phyloP scores from a whole-genome alignment of 2,797 vertebrate species.

The Anniella stebbinsi region DNA sequence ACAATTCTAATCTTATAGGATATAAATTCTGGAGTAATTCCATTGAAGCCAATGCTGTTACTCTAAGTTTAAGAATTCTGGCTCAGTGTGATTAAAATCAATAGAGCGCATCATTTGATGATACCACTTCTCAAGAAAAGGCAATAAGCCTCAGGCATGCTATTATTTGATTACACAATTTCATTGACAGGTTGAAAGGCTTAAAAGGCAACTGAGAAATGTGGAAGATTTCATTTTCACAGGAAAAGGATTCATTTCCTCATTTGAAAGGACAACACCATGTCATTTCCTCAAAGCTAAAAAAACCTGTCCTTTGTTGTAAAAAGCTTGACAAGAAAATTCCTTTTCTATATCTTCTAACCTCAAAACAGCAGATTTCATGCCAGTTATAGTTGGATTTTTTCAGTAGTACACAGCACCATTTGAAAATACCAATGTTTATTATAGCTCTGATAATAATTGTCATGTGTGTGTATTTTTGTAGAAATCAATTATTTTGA shows the following conservation, averaged over 20 bases:
- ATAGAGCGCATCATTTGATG: constrained; percentile 72
- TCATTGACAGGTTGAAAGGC: constrained; percentile 69
- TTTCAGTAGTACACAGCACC: constrained; percentile 25
- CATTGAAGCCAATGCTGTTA: constrained; percentile 25
- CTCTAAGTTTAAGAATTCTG: constrained; percentile 47
- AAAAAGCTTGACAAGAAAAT: constrained; percentile 30
- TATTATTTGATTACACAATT: constrained; percentile 74
- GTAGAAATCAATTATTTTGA: background rate
- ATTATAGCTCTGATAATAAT: constrained; percentile 13
- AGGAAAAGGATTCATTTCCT: constrained; percentile 65
- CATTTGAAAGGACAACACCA: constrained; percentile 69
- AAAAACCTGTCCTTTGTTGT: constrained; percentile 45
- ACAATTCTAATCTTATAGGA: rapidly evolving
- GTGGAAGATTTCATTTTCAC: constrained; percentile 70
- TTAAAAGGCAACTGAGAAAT: constrained; percentile 69
- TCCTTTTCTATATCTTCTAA: constrained; percentile 32
- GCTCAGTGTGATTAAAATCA: constrained; percentile 73
- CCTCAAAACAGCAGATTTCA: constrained; percentile 5
- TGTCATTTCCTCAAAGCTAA: constrained; percentile 53
- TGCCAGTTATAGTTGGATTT: background rate
- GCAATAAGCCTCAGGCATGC: constrained; percentile 68
- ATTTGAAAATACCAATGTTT: constrained; percentile 15
- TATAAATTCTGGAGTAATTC: constrained; percentile 13
- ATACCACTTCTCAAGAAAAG: constrained; percentile 67
- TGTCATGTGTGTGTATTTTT: background rate